These are phyloP conservation scores for Synanthedon vespiformis DNA, from an alignment of 2,888 invertebrate species.

Conservation along the genomic window DNA sequence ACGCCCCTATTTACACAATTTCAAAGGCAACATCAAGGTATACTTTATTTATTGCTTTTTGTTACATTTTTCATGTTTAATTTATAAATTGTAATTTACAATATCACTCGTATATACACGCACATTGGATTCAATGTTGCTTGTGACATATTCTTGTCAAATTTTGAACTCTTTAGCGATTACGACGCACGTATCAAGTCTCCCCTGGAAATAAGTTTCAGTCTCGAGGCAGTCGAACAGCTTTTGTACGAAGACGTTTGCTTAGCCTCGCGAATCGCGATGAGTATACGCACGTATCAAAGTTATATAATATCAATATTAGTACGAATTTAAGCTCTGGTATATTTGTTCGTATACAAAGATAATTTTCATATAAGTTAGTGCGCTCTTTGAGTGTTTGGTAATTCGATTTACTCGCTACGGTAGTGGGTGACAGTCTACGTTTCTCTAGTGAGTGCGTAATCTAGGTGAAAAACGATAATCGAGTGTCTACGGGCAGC, in stretches of 20 bases:
- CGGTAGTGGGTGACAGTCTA: slow-evolving; percentile 37
- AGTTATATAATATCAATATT: slow-evolving; percentile 30
- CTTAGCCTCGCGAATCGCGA: slow-evolving; percentile 16
- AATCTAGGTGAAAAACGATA: slow-evolving; percentile 31
- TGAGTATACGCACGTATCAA: slow-evolving; percentile 1
- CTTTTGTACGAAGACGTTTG: slow-evolving; percentile 8
- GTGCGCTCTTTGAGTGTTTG: slow-evolving; percentile 33
- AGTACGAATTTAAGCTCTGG: slow-evolving; percentile 60
- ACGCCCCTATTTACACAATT: slow-evolving; percentile 49
- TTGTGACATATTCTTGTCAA: slow-evolving; percentile 40
- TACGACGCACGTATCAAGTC: slow-evolving; percentile 15
- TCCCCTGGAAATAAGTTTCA: slow-evolving; percentile 40
- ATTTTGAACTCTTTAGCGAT: slow-evolving; percentile 11
- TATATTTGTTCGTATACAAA: slow-evolving; percentile 68
- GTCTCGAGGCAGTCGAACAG: slow-evolving; percentile 42
- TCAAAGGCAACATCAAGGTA: slow-evolving; percentile 69
- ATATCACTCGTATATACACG: slow-evolving; percentile 62
- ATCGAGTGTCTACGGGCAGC: slow-evolving; percentile 51
- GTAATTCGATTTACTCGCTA: slow-evolving; percentile 35
- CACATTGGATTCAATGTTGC: slow-evolving; percentile 30
- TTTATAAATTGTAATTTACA: slow-evolving; percentile 57
- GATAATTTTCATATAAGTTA: slow-evolving; percentile 42
- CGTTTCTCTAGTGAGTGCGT: slow-evolving; percentile 53
- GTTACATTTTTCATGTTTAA: slow-evolving; percentile 37
- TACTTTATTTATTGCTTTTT: slow-evolving; percentile 70